Conservation (phyloP, 2,113 vertebrate genomes). For the Prolemur simus region DNA sequence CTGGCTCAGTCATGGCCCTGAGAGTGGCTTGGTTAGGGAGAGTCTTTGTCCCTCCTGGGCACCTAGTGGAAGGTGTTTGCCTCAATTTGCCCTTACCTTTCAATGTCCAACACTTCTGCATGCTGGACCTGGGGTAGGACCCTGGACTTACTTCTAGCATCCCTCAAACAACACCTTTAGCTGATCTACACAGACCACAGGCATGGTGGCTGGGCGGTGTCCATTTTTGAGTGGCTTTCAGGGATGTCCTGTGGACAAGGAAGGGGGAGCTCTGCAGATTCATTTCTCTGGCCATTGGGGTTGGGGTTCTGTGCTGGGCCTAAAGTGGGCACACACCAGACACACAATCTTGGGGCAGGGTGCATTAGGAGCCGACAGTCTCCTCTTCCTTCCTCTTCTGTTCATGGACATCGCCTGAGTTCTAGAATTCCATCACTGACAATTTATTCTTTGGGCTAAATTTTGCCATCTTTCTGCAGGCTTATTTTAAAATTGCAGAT, state of each 20-base stretch:
- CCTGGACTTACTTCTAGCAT: background rate
- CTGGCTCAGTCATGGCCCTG: background rate
- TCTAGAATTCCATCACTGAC: background rate
- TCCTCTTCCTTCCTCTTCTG: background rate
- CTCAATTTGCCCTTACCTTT: background rate
- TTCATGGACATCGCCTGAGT: background rate
- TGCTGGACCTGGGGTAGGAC: background rate
- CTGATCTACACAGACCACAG: background rate
- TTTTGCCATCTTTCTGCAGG: constrained; percentile 28
- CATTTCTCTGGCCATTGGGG: background rate
- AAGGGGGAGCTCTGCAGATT: background rate
- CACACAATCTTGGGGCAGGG: background rate
- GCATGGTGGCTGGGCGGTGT: no score
- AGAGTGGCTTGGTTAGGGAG: background rate
- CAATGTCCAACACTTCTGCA: background rate
- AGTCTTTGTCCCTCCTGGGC: background rate
- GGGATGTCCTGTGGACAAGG: background rate
- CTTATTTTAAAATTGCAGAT: constrained; percentile 41
- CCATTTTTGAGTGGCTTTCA: background rate
- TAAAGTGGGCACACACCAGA: background rate
- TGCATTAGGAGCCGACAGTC: background rate
- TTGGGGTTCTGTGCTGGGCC: background rate
- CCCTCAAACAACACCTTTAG: background rate
- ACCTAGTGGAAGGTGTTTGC: background rate
- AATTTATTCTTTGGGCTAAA: constrained; percentile 15